Conservation (phyloP, 2,888 invertebrate genomes). For the Drosophila birchii region DNA sequence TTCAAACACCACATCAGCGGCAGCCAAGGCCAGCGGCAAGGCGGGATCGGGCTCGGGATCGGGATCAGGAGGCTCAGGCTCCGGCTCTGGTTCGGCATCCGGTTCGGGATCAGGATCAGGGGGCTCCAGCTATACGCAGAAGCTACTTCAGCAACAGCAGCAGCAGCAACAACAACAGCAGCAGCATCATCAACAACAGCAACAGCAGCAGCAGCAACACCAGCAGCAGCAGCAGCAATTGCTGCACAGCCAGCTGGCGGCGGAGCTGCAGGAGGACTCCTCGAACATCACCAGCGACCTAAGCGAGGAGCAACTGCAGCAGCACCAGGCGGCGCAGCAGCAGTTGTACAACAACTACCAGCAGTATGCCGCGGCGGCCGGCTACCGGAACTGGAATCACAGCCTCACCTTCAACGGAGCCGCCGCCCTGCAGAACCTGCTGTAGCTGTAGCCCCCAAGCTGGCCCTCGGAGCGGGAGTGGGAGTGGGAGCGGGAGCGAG, state of each 20-base stretch:
- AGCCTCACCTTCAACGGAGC: conserved; percentile 81
- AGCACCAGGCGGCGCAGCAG: conserved; percentile 79
- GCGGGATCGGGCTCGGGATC: conserved; percentile 53
- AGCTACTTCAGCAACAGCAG: conserved; percentile 62
- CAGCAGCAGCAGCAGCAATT: conserved; percentile 73
- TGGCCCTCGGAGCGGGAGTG: conserved; percentile 9
- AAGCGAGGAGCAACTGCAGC: conserved; percentile 81
- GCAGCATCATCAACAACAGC: conserved; percentile 68
- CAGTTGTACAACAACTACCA: conserved; percentile 82
- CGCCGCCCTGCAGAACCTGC: conserved; percentile 81
- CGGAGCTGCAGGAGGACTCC: conserved; percentile 79
- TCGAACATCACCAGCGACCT: conserved; percentile 82
- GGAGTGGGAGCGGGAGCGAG: conserved; percentile 5
- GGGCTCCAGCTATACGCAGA: conserved; percentile 68
- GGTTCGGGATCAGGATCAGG: conserved; percentile 53
- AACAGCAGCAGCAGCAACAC: conserved; percentile 68
- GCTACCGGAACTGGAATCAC: conserved; percentile 82
- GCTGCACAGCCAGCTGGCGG: conserved; percentile 74
- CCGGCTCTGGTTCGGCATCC: conserved; percentile 55
- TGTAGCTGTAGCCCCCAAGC: conserved; percentile 66
- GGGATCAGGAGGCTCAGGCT: conserved; percentile 52
- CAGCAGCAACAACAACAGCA: conserved; percentile 71
- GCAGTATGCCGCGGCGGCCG: conserved; percentile 81
- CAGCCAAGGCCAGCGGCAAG: conserved; percentile 69
- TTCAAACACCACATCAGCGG: conserved; percentile 63